Evolutionary conservation across 2,888 invertebrate genomes (phyloP).

Genomic region (Eristalinus sepulchralis): DNA sequence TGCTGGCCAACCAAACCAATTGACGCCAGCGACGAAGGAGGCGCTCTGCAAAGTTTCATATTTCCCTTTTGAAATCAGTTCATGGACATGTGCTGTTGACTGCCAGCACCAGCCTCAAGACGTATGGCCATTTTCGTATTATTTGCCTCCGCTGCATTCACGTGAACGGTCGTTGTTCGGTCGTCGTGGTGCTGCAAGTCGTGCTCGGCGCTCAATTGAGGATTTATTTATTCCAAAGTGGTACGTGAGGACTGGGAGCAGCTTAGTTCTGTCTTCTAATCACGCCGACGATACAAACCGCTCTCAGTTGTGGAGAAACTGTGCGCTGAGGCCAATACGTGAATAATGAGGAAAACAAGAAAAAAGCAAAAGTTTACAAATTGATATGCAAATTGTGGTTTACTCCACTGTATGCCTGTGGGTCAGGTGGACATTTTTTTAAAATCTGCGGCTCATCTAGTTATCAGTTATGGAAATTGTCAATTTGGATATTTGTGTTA

Average conservation of each 20-base stretch:
- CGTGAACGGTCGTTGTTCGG: background rate
- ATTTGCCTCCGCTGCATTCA: constrained; percentile 26
- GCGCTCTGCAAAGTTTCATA: background rate
- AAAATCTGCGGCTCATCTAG: background rate
- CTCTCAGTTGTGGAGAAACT: constrained; percentile 34
- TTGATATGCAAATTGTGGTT: constrained; percentile 50
- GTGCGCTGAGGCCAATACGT: constrained; percentile 3
- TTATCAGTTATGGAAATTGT: background rate
- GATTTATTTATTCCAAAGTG: constrained; percentile 41
- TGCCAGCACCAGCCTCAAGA: constrained; percentile 22
- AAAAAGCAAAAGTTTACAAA: constrained; percentile 28
- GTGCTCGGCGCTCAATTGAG: constrained; percentile 32
- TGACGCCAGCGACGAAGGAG: background rate
- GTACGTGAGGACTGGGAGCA: constrained; percentile 13
- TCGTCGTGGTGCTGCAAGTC: constrained; percentile 14
- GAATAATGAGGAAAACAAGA: background rate
- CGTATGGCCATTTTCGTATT: constrained; percentile 35
- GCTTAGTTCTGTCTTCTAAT: constrained; percentile 17
- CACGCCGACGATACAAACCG: constrained; percentile 17
- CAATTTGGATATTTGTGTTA: too few relatives aligned
- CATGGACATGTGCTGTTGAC: constrained; percentile 13
- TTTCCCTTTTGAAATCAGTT: constrained; percentile 13
- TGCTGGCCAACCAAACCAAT: background rate
- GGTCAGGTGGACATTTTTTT: constrained; percentile 27
- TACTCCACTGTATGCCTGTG: constrained; percentile 18